Evolutionary conservation across 2,888 invertebrate species (phyloP), one percentile per base, ranked within the genome.

Genomic region (Eudasyphora cyanicolor): DNA sequence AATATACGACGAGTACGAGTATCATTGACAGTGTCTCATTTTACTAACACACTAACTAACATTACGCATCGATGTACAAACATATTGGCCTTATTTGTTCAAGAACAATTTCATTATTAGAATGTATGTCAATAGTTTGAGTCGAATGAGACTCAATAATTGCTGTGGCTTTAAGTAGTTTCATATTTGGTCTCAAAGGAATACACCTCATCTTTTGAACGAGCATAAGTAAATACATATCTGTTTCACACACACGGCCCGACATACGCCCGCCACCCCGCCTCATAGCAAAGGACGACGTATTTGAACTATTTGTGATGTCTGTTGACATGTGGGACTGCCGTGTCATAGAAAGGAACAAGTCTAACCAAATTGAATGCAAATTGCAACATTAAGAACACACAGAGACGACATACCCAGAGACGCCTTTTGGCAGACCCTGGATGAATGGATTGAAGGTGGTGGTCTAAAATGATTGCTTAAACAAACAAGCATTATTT

Each of bases 321-420:
- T 49, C 38, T 38, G 29, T n/a, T 42, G 45, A 71, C 79, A 76
- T 76, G 29, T 35, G 76, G 76, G 76, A 76, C 49, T 27, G 32
- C 42, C 29, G 42, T 24, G 49, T 74, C 71, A 79, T 57, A 35
- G 17, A 21, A 51, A 69, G 67, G 57, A 76, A 73, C 78, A 76
- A 82, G 60, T 79, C 67, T 38, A 67, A 54, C 70, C 35, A 78
- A 70, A 82, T 75, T 75, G 54, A 74, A 62, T 74, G 67, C 51
- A 71, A 79, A 76, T 79, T 82, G 67, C 51, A 24, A 38, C n/a
- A 60, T 71, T 73, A 73, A 12, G 42, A 24, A 17, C 57, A 27
- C 27, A 57, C 12, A 35, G 67, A 21, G 42, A 60, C 1, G 42
- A 14, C 17, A 62, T 7, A n/a, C 4, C 19, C 0, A 38, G 4